These are phyloP conservation scores for Tangara arthus DNA, from an alignment of 2,797 vertebrate species.

Conservation along the genomic window DNA sequence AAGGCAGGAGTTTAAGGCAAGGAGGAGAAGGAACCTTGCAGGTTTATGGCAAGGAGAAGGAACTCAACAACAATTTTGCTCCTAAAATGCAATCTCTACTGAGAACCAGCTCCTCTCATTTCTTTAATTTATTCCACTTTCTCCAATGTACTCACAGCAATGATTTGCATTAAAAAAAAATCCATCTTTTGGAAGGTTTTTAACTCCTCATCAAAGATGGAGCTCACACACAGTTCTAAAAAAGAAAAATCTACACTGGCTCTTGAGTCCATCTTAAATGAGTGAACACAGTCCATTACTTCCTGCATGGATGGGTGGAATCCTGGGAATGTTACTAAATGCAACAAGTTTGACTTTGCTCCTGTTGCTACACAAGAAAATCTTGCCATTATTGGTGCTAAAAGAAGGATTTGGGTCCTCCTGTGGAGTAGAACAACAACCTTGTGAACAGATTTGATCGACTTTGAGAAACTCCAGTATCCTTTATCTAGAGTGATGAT, in stretches of 20 bases:
- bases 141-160: background rate
- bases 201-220: background rate
- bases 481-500: background rate
- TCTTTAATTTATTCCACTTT: background rate
- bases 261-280: background rate
- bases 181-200: background rate
- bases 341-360: background rate
- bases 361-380: background rate
- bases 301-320: background rate
- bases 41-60: background rate
- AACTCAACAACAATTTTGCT: background rate
- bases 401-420: background rate
- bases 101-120: background rate
- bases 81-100: background rate
- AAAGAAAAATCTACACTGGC: rapidly evolving
- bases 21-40: background rate
- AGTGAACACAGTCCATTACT: background rate
- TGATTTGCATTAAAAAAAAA: background rate
- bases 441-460: background rate
- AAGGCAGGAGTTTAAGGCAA: background rate
- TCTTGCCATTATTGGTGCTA: background rate
- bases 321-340: background rate
- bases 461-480: background rate
- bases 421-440: background rate
- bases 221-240: background rate